Base-by-base conservation (phyloP, 2,888 invertebrate genomes). In the Conus canariensis region DNA sequence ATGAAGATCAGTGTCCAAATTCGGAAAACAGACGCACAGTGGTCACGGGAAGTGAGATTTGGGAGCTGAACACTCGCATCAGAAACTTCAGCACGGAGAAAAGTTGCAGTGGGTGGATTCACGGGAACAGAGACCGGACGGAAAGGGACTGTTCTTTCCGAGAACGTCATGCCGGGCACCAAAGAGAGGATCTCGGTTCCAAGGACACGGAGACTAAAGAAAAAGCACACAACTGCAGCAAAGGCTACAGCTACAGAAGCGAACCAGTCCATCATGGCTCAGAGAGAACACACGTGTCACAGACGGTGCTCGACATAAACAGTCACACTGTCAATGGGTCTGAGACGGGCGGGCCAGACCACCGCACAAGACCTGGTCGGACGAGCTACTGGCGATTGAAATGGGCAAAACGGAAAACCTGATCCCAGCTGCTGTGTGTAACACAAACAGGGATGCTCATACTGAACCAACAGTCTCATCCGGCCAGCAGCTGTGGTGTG, bases 341-440 rank as follows among this genome's bases (percentile, higher is more conserved):
- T 8, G 45, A 45, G 9, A 56, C 12, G 0, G 25, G 59, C 10
- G 22, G 56, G 10, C 10, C 4, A n/a, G 58, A 56, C 10, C 22
- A 2, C 22, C 85, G 19, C 19, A 56, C 83, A 30, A 45, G n/a
- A 30, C 70, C 60, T 25, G 25, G 70, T 30, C 25, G 82, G 45
- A 70, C 85, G 19, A 89, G 82, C 25, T 85, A 83, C 12, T 83
- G 67, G 89, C 83, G 85, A 16, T 25, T 85, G 64, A 85, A 67
- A 56, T 45, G 83, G 22, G 70, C 30, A 14, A 89, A 89, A 64
- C n/a, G 59, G 60, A 89, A 77, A 82, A 70, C 83, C 10, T 85
- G 85, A 86, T 67, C 25, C n/a, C 25, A 70, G 16, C 22, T 16
- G 19, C 14, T 22, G 22, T 70, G 16, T 70, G 8, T 14, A 22